A percentile compares a stretch with the other conserved stretches of the same genome.
Conservation (phyloP, 2,797 vertebrate genomes). For the Perodicticus potto region DNA sequence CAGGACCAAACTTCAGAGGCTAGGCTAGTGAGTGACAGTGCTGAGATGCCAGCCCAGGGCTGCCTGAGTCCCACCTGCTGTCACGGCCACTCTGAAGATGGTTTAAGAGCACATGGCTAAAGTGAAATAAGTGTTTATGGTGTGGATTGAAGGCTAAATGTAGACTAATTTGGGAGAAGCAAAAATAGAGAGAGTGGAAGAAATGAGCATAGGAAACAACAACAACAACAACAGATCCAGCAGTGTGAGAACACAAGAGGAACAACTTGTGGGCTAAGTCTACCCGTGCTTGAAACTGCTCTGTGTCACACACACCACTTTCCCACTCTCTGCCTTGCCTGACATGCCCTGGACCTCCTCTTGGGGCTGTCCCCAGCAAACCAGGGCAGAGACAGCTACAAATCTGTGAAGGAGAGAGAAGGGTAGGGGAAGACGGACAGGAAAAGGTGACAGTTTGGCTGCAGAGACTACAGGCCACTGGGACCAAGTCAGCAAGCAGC, state of each 20-base stretch:
- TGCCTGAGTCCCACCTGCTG: neutral
- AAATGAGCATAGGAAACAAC: neutral
- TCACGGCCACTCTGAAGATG: neutral
- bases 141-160: neutral
- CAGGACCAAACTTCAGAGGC: neutral
- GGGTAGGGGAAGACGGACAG: neutral
- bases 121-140: neutral
- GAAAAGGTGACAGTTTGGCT: neutral
- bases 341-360: neutral
- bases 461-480: neutral
- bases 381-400: neutral
- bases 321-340: neutral
- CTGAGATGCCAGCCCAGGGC: neutral
- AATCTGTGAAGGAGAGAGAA: neutral
- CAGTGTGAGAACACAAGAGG: neutral
- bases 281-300: neutral
- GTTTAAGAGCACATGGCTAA: neutral
- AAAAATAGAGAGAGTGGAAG: neutral
- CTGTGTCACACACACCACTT: neutral
- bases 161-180: neutral
- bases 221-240: neutral
- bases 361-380: neutral
- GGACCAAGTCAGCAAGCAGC: neutral
- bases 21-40: neutral
- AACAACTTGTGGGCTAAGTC: no score